Conservation (phyloP, 1,140 invertebrate genomes). For the Nymphalis io region DNA sequence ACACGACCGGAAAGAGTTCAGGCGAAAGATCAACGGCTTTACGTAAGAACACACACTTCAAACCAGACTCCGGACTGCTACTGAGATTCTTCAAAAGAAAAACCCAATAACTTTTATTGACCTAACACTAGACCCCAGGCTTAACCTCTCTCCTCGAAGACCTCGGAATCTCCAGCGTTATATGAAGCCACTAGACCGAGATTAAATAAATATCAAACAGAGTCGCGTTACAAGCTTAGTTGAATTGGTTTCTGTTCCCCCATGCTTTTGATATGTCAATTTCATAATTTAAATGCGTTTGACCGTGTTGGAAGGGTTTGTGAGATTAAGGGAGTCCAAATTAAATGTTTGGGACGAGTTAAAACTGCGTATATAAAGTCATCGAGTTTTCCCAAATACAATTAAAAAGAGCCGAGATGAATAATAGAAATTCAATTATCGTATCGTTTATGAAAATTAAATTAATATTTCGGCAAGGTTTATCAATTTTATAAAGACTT, state of each 20-base stretch:
- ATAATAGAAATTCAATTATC: constrained; percentile 51
- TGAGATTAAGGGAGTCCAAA: constrained; percentile 69
- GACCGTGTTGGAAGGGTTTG: constrained; percentile 67
- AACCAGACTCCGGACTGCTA: no score
- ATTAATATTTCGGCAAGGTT: not conserved
- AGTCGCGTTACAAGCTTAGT: not conserved
- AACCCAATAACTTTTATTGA: no score
- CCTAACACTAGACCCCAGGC: no score
- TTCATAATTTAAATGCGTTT: constrained; percentile 80
- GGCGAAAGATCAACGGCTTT: no score
- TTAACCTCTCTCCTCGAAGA: no score
- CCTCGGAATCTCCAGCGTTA: no score
- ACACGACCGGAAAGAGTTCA: no score
- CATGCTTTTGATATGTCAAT: constrained; percentile 75
- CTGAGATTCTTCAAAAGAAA: no score
- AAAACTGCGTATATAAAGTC: constrained; percentile 62
- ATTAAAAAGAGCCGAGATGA: constrained; percentile 65
- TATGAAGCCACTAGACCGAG: no score
- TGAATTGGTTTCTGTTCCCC: constrained; percentile 40
- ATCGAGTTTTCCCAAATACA: constrained; percentile 63
- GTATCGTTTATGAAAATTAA: not conserved
- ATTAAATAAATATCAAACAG: not conserved
- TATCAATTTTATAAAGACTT: not conserved
- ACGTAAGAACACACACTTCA: no score
- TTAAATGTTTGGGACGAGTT: constrained; percentile 64